These are phyloP conservation scores for Matsumurasca onukii DNA, from an alignment of 1,140 invertebrate genomes.

Conservation along the genomic window DNA sequence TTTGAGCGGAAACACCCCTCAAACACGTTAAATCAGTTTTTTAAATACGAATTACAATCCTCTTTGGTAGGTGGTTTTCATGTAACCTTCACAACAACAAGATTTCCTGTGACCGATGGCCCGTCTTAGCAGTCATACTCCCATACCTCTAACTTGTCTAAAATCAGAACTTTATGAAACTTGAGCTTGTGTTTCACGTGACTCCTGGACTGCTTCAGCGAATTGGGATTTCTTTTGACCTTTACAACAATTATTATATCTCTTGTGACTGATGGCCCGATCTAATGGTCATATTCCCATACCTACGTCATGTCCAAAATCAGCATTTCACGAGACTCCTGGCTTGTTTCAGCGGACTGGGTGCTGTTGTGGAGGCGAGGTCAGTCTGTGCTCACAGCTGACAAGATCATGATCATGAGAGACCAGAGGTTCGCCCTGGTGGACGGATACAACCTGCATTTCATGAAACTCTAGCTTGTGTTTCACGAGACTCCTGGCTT, in stretches of 20 bases:
- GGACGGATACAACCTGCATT: slow-evolving; percentile 67
- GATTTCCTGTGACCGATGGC: slow-evolving; percentile 64
- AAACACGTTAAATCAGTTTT: too few species aligned
- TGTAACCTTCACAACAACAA: too few species aligned
- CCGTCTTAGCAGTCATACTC: slow-evolving; percentile 64
- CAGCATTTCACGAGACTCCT: slow-evolving; percentile 63
- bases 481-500: too few species aligned
- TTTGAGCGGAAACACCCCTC: too few species aligned
- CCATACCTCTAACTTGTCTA: too few species aligned
- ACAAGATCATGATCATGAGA: slow-evolving; percentile 66
- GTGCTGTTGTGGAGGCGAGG: slow-evolving; percentile 66
- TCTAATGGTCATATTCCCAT: slow-evolving; percentile 65
- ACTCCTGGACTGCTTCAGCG: slow-evolving; percentile 55
- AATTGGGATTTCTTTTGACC: slow-evolving; percentile 64
- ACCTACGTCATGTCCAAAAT: too few species aligned
- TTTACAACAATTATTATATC: slow-evolving; percentile 62
- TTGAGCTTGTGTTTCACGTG: too few species aligned
- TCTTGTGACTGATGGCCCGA: slow-evolving; percentile 63
- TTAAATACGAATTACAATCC: too few species aligned
- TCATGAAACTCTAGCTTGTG: too few species aligned
- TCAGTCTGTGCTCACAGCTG: slow-evolving; percentile 63
- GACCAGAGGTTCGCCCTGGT: slow-evolving; percentile 65
- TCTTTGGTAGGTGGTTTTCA: too few species aligned
- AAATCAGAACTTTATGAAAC: slow-evolving; percentile 66
- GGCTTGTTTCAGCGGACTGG: slow-evolving; percentile 56